Evolutionary conservation across 2,797 vertebrate genomes (phyloP), one percentile per base, ranked within the genome.

Genomic region (Poeciliopsis presidionis): DNA sequence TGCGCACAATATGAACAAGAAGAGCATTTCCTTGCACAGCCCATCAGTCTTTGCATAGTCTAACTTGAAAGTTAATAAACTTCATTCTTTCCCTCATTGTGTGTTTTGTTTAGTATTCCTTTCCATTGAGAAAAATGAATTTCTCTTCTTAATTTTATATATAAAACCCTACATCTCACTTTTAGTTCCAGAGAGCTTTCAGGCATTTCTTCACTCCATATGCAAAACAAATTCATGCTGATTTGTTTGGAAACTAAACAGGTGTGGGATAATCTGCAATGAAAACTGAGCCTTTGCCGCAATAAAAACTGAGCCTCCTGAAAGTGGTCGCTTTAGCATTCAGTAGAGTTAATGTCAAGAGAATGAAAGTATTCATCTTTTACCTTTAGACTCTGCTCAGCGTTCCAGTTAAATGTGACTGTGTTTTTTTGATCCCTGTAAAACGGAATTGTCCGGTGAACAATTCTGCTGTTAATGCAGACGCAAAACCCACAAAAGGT

Each of bases 1-100:
- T 91, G 74, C 82, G 90, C 93, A 93, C 92, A 93, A 90, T 18
- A 83, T 67, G 61, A 67, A 67, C n/a, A 70, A 69, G 0, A 83
- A 80, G 33, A 36, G 57, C 45, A 77, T n/a, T 79, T 67, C 22
- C 82, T 71, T 59, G 22, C 3, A 76, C 28, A 0, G 28, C 69
- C 0, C 47, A 43, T 80, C 59, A 39, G 74, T 57, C 47, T 82
- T 36, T 85, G 51, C 83, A 76, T 81, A 55, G n/a, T 81, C 67
- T 84, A 78, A 77, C n/a, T 57, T 69, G 20, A 78, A 28, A 81
- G 75, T 73, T 72, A 94, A 92, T 94, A 89, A 91, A 91, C 69
- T 20, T 57, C 3, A 59, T 20, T 41, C 30, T 45, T 70, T 70
- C 18, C 67, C 67, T 46, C 18, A 67, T 25, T 67, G 36, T 67